Evolutionary conservation across 2,797 vertebrate genomes (phyloP), one percentile per base, ranked within the genome.

Genomic region (Tachyglossus aculeatus): DNA sequence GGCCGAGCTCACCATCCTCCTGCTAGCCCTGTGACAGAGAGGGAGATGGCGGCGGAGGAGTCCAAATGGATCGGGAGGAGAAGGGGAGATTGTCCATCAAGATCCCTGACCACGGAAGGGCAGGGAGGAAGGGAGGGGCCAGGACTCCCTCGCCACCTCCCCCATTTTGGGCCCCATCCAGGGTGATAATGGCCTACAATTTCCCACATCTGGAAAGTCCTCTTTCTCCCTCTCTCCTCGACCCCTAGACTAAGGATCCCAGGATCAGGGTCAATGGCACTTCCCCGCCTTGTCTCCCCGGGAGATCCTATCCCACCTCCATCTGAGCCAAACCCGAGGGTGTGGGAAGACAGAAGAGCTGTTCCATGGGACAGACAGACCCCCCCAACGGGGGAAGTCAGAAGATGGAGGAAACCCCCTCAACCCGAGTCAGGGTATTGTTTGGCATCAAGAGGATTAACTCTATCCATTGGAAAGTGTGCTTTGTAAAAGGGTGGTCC

Each of bases 401-500:
- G 25, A 29, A 10, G 16, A 29, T 29, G 45, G 25, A 47, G 18
- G 44, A 48, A 7, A 19, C 3, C 16, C 45, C 37, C 5, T 45
- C 16, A 57, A 51, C 24, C 1, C 70, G 65, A 61, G 63, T 18
- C 68, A 15, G 32, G 62, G 67, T 78, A 70, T 53, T 59, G 77
- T 81, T 86, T 86, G 88, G 90, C 89, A 86, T 87, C 84, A 70
- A 80, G 88, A 76, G 67, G 80, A 72, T 73, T 80, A 77, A 78
- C 36, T 44, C 48, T 80, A 74, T 71, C 71, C 77, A 83, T 85
- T 75, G 89, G 85, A 84, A 79, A 90, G 86, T 88, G 88, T 92
- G 92, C 94, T 92, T 88, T 77, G 80, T 71, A 92, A 91, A 82
- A 85, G 70, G 71, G 15, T 6, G 11, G 43, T 54, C n/a, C 29